Conservation (phyloP, 2,797 vertebrate species). For the Acanthurus lineatus region DNA sequence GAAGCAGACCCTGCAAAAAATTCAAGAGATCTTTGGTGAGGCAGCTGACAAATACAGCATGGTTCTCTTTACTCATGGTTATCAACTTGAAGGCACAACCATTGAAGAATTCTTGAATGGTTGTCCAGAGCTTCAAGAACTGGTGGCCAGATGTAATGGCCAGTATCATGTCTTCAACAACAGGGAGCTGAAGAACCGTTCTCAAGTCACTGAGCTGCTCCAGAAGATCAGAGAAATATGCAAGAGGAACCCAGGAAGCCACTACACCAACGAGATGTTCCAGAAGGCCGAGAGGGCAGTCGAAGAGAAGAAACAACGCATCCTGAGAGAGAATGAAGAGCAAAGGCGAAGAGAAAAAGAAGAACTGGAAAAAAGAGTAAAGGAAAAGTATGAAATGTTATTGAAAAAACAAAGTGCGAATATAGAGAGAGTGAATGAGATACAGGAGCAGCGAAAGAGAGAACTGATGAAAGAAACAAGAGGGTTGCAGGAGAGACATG, state of each 20-base stretch:
- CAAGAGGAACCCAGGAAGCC: not conserved
- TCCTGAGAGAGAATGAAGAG: not conserved
- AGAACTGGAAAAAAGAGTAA: not conserved
- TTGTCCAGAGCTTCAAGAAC: not conserved
- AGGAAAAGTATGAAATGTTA: too few species aligned
- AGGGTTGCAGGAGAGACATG: not conserved
- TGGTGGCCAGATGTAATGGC: not conserved
- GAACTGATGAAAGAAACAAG: not conserved
- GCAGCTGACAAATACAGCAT: not conserved
- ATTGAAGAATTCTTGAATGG: not conserved
- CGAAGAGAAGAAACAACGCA: not conserved
- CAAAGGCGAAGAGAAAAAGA: not conserved
- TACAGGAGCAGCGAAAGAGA: too few species aligned
- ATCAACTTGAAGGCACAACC: not conserved
- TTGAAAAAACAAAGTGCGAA: too few species aligned
- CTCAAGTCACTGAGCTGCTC: not conserved
- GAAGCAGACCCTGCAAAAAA: conserved; percentile 1
- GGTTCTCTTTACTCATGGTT: not conserved
- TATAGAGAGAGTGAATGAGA: not conserved
- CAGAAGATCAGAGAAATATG: not conserved
- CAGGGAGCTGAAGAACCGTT: not conserved
- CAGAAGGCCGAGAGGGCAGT: not conserved
- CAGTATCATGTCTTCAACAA: not conserved
- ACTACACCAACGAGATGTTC: conserved; percentile 5
- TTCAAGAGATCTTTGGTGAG: conserved; percentile 8